Base-by-base conservation (phyloP, 2,888 invertebrate genomes). In the Tupiocoris notatus region DNA sequence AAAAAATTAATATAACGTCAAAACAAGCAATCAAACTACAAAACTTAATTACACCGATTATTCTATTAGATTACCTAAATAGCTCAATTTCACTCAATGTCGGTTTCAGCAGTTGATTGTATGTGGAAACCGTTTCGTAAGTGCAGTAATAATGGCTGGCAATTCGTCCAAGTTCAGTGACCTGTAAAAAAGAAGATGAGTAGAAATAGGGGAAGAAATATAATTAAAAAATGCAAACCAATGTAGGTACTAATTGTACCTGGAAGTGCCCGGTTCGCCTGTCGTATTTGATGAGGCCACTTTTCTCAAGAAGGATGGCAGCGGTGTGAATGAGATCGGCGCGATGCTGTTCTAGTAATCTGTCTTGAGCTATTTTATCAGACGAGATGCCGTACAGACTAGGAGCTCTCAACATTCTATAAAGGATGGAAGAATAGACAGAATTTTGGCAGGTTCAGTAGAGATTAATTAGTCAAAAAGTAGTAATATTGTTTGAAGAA, bases 131-230 rank as follows among this genome's bases (percentile, higher is more conserved):
- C 0, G 98, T 96, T 81, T 98, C 98, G 84, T 95, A 92, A 0
- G 98, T 96, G 83, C 97, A 95, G 85, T 99, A 99, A 87, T 94
- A 99, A 86, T 99, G 98, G 0, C 97, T 97, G 1, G 98, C 95
- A 82, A 99, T 99, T 56, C 99, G 89, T 0, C 99, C 99, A 9
- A 98, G 86, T 85, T 98, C 98, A 0, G 98, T 98, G 0, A 94
- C 91, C 83, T 93, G 90, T 80, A 89, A 88, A 81, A 71, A n/a
- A n/a, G n/a, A n/a, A n/a, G n/a, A n/a, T n/a, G n/a, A n/a, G n/a
- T n/a, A n/a, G n/a, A n/a, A n/a, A n/a, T n/a, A n/a, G n/a, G n/a
- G n/a, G n/a, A n/a, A n/a, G n/a, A n/a, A n/a, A n/a, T n/a, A n/a
- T n/a, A n/a, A n/a, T n/a, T n/a, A n/a, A n/a, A n/a, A n/a, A n/a